Conservation (phyloP, 2,797 vertebrate genomes). For the Caiman crocodilus region DNA sequence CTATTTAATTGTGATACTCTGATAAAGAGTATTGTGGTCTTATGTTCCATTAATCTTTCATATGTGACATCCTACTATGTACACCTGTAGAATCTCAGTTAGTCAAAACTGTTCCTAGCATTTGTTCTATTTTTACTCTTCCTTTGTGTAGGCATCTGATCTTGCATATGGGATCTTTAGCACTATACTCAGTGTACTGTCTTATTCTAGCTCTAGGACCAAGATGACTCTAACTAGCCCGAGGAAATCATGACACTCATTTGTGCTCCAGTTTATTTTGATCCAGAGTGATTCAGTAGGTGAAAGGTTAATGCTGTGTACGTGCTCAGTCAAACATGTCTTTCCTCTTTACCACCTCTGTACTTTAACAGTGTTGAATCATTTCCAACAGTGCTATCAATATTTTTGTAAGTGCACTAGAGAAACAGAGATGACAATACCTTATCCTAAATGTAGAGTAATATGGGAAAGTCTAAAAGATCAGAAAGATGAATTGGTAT, state of each 20-base stretch:
- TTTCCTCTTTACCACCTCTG: constrained; percentile 4
- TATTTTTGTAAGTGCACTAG: background rate
- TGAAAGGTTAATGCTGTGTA: constrained; percentile 13
- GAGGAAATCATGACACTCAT: constrained; percentile 3
- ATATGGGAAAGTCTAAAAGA: background rate
- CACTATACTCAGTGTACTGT: background rate
- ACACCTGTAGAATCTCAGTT: background rate
- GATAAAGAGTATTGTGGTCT: background rate
- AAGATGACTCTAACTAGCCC: background rate
- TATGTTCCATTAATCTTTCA: background rate
- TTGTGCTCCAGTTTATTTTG: constrained; percentile 41
- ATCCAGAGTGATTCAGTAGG: constrained; percentile 20
- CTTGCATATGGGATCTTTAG: background rate
- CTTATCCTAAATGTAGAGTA: background rate
- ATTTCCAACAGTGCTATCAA: constrained; percentile 10
- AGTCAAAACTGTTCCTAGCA: background rate
- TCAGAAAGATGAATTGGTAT: background rate
- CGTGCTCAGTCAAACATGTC: constrained; percentile 18
- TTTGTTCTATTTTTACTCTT: background rate
- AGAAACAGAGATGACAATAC: background rate
- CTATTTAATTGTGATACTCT: background rate
- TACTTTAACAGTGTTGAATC: constrained; percentile 48
- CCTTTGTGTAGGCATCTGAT: background rate
- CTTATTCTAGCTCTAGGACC: background rate
- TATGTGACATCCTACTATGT: background rate